Conservation (phyloP, 2,113 vertebrate species). For the Bufo bufo region DNA sequence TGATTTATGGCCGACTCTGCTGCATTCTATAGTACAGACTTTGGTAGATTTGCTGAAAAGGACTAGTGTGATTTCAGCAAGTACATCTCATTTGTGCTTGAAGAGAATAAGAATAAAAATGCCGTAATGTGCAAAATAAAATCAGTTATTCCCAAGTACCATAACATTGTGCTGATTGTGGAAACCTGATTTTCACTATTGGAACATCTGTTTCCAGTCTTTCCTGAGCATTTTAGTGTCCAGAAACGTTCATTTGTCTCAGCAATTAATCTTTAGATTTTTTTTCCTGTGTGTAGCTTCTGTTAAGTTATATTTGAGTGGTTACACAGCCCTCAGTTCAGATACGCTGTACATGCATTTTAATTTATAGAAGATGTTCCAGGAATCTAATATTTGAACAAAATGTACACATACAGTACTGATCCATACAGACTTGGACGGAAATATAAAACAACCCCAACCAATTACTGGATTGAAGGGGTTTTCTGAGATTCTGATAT, state of each 20-base stretch:
- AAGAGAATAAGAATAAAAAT: conserved; percentile 54
- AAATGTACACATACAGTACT: too few species aligned
- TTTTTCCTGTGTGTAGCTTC: conserved; percentile 47
- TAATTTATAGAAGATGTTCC: not conserved
- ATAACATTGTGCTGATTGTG: conserved; percentile 57
- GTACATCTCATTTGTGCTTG: conserved; percentile 57
- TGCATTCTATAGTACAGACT: conserved; percentile 41
- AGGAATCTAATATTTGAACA: too few species aligned
- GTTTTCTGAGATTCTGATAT: too few species aligned
- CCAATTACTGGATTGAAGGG: too few species aligned
- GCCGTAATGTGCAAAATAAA: conserved; percentile 58
- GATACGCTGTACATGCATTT: not conserved
- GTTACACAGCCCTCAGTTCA: not conserved
- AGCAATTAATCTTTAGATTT: conserved; percentile 54
- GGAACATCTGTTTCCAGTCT: conserved; percentile 57
- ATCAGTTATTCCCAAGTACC: conserved; percentile 58
- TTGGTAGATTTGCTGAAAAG: conserved; percentile 55
- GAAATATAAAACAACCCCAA: too few species aligned
- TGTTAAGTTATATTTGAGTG: not conserved
- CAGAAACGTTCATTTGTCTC: conserved; percentile 48
- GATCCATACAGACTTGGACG: too few species aligned
- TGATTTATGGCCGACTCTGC: conserved; percentile 48
- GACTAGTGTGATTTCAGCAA: conserved; percentile 53
- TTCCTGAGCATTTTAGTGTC: conserved; percentile 40
- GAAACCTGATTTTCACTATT: conserved; percentile 55